Conservation (phyloP, 2,888 invertebrate genomes). For the Torymus aiolomorphi region DNA sequence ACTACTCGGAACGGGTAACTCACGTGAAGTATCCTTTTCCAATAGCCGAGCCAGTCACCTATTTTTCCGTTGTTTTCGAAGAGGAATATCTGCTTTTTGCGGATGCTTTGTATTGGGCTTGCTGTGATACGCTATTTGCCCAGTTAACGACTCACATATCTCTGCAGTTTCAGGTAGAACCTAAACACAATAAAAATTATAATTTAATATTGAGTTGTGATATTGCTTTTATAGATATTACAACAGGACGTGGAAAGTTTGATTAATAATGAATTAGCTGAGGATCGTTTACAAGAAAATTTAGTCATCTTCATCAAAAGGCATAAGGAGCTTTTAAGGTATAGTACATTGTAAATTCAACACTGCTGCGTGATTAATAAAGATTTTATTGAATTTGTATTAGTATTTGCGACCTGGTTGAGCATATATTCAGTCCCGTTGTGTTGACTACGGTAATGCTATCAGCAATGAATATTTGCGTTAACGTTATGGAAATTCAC, state of each 20-base stretch:
- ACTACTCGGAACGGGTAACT: no score
- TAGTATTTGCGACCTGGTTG: constrained; percentile 11
- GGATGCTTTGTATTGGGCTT: no score
- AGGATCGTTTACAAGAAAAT: not conserved
- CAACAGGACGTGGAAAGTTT: not conserved
- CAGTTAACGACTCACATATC: no score
- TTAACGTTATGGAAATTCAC: constrained; percentile 2
- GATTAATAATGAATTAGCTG: not conserved
- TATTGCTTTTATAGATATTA: not conserved
- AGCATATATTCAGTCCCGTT: constrained; percentile 7
- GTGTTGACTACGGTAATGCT: not conserved
- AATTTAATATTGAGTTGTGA: no score
- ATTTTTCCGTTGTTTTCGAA: no score
- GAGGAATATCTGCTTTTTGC: no score
- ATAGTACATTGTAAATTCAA: not conserved
- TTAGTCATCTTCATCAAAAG: not conserved
- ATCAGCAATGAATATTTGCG: not conserved
- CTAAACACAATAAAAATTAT: no score
- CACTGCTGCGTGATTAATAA: not conserved
- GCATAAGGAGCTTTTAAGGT: constrained; percentile 11
- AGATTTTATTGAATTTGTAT: not conserved
- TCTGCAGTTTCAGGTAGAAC: no score
- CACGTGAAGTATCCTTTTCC: no score
- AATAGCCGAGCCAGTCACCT: no score
- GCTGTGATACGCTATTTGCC: no score